These are phyloP conservation scores for Megaustenia siamemsis DNA, from an alignment of 2,888 invertebrate genomes.

Conservation along the genomic window DNA sequence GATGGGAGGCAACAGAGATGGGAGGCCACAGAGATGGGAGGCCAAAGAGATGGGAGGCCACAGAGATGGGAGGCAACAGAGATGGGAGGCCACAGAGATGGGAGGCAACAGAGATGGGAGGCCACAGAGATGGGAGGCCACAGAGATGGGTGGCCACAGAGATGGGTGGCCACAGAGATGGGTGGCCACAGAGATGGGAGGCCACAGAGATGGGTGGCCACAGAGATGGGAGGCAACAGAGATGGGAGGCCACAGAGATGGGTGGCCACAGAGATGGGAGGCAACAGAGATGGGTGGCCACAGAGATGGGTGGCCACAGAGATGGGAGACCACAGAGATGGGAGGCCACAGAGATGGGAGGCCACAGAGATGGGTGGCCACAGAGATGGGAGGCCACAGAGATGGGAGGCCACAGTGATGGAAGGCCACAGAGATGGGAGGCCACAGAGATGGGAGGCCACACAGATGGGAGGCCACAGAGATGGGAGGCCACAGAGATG, in stretches of 20 bases:
- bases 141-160: background rate
- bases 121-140: background rate
- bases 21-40: background rate
- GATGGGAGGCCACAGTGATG: background rate
- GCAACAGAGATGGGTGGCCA: background rate
- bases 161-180: too few relatives aligned
- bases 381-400: background rate
- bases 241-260: too few relatives aligned
- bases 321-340: background rate
- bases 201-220: too few relatives aligned
- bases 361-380: background rate
- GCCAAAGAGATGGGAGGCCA: background rate
- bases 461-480: background rate
- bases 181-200: too few relatives aligned
- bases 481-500: background rate
- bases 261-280: too few relatives aligned
- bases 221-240: too few relatives aligned
- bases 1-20: background rate
- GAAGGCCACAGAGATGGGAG: background rate
- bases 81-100: background rate
- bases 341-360: background rate
- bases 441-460: background rate
- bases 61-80: background rate
- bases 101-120: too few relatives aligned
- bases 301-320: background rate